Base-by-base conservation (phyloP, 2,797 vertebrate genomes). In the Chloroceryle inda region DNA sequence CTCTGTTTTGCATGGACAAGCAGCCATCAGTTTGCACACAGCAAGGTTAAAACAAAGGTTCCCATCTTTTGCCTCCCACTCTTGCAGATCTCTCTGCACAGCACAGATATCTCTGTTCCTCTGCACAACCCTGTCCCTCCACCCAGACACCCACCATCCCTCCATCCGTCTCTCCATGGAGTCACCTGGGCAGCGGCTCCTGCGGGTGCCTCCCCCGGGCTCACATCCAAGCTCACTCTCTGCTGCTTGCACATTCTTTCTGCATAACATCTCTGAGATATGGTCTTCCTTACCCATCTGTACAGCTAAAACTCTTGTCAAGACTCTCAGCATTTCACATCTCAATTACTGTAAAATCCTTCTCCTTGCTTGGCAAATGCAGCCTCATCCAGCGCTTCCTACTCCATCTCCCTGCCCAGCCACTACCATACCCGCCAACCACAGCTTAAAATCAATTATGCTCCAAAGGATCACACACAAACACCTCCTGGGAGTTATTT, bases 251-350 rank as follows among this genome's bases (percentile, higher is more conserved):
- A 97, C 90, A 97, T 96, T 97, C 93, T 90, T 96, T 91, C 93
- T 85, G 92, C 95, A 96, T 95, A 92, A 95, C 94, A 96, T 97
- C 94, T 97, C 90, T 89, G 94, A 96, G 96, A 97, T 97, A 96
- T 88, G 96, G 96, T 88, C 95, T 97, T 95, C 95, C 92, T 96
- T 96, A 97, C 94, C 96, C 96, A 97, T 97, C 96, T 96, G 95
- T 97, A 97, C 96, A 97, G 96, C 94, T 97, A 97, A 97, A 97
- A 95, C 95, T 97, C 96, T 97, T 97, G 95, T 97, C 96, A 96
- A 96, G 94, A 95, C 94, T 96, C 93, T 96, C 96, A 96, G 94
- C 93, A 95, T 97, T 96, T 96, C 94, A 97, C 95, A 96, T 97
- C 95, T 96, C 95, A 97, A 94, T 97, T 97, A 96, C 95, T 96